Conservation (phyloP, 2,888 invertebrate species). For the Lordiphosa andalusiaca region DNA sequence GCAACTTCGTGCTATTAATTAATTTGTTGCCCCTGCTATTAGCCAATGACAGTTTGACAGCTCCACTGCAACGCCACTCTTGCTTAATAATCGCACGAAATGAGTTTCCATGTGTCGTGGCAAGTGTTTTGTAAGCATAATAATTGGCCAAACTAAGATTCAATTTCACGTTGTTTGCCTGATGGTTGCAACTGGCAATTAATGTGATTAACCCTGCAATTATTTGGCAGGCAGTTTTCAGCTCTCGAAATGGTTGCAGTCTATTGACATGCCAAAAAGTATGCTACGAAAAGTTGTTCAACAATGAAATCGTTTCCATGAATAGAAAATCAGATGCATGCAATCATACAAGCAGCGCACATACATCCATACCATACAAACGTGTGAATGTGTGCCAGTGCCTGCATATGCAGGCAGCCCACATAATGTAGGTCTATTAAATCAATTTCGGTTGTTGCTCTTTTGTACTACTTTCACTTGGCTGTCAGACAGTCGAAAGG, state of each 20-base stretch:
- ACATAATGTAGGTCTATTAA: slow-evolving; percentile 51
- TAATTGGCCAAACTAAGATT: neutral
- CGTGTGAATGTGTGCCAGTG: neutral
- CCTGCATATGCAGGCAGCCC: slow-evolving; percentile 3
- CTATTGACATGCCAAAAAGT: slow-evolving; percentile 12
- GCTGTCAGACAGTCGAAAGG: slow-evolving; percentile 24
- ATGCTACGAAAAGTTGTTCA: slow-evolving; percentile 2
- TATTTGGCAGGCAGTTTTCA: slow-evolving; percentile 2
- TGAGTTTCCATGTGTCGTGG: too few relatives aligned
- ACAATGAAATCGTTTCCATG: slow-evolving; percentile 13
- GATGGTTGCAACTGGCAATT: slow-evolving; percentile 8
- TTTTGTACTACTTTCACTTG: slow-evolving; percentile 57
- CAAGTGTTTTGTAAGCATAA: too few relatives aligned
- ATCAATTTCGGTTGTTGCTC: slow-evolving; percentile 68
- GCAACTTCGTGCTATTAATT: too few relatives aligned
- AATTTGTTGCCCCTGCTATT: too few relatives aligned
- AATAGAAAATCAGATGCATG: slow-evolving; percentile 4
- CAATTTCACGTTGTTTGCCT: neutral
- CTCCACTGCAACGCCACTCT: too few relatives aligned
- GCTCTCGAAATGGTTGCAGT: slow-evolving; percentile 5
- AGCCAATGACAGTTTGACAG: too few relatives aligned
- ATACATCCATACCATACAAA: slow-evolving; percentile 1
- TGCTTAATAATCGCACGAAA: too few relatives aligned
- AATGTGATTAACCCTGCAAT: slow-evolving; percentile 8
- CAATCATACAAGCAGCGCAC: neutral